Percentiles rank a stretch among this genome's conserved stretches.
Evolutionary conservation across 2,797 vertebrate genomes (phyloP).

Genomic region (Pangasius larnaudii): DNA sequence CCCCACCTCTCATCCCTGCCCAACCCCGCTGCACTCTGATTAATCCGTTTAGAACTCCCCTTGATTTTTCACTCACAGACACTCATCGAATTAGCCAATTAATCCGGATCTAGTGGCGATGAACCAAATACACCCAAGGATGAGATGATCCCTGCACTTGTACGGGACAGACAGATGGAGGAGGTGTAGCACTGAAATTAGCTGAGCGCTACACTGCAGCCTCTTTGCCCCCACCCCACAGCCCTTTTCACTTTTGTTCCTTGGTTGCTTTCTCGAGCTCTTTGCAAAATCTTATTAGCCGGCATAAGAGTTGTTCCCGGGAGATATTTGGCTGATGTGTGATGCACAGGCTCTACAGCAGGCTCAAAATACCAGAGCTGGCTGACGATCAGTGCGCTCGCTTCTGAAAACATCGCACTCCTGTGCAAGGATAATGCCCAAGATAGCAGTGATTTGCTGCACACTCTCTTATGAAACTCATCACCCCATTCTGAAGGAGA

Average conservation of each 20-base stretch:
- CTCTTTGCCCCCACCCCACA: conserved; percentile 56
- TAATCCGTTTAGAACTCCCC: conserved; percentile 79
- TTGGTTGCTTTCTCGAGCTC: conserved; percentile 59
- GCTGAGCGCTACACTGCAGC: conserved; percentile 56
- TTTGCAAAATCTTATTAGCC: conserved; percentile 74
- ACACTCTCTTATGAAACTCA: not conserved
- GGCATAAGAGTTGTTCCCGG: conserved; percentile 67
- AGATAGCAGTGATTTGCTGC: conserved; percentile 31
- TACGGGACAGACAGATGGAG: conserved; percentile 22
- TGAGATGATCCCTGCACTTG: conserved; percentile 65
- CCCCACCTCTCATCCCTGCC: conserved; percentile 41
- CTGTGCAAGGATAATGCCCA: conserved; percentile 10
- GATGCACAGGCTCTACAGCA: conserved; percentile 60
- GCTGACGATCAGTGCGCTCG: conserved; percentile 7
- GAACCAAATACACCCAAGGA: conserved; percentile 72
- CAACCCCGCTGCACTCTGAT: conserved; percentile 79
- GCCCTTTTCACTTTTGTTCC: conserved; percentile 27
- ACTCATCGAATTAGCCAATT: conserved; percentile 80
- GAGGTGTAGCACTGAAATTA: conserved; percentile 47
- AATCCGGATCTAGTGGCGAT: conserved; percentile 77
- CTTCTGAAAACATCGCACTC: conserved; percentile 6
- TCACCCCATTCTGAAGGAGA: conserved; percentile 4
- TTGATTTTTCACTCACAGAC: conserved; percentile 70
- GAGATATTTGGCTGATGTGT: conserved; percentile 67
- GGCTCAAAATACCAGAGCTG: conserved; percentile 39